These are phyloP conservation scores for Typhlomys cinereus DNA, from an alignment of 2,113 vertebrate species.

Conservation along the genomic window DNA sequence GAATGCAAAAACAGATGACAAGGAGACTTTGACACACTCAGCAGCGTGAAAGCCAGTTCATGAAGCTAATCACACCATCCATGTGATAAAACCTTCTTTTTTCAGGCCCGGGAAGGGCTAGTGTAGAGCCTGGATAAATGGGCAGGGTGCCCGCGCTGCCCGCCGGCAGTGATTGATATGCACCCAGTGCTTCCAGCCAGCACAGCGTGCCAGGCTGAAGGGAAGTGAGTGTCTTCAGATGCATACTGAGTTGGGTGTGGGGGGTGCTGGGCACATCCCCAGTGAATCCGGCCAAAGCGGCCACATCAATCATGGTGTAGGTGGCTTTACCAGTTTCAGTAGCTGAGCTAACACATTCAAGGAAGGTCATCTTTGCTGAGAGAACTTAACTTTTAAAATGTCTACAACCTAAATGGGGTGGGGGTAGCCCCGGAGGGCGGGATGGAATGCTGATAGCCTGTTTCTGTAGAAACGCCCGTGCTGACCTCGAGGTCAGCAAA, in stretches of 20 bases:
- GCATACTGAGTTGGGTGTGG: slow-evolving; percentile 69
- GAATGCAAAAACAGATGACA: slow-evolving; percentile 27
- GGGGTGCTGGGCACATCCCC: slow-evolving; percentile 61
- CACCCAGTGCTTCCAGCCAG: slow-evolving; percentile 52
- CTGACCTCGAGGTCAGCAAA: slow-evolving; percentile 6
- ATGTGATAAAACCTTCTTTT: background rate
- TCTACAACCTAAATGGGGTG: background rate
- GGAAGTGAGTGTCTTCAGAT: slow-evolving; percentile 55
- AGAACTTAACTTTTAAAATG: slow-evolving; percentile 21
- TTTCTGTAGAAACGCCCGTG: no score
- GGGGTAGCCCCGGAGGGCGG: background rate
- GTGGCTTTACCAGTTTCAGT: slow-evolving; percentile 6
- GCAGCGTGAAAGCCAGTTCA: background rate
- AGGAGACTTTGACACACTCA: background rate
- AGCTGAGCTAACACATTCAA: background rate
- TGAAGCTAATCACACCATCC: background rate
- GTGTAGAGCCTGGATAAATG: slow-evolving; percentile 1
- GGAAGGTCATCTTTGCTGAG: background rate
- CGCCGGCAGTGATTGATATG: slow-evolving; percentile 62
- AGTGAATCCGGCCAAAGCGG: slow-evolving; percentile 41
- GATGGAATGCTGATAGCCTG: slow-evolving; percentile 6
- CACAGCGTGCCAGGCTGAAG: slow-evolving; percentile 51
- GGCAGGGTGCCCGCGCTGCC: background rate
- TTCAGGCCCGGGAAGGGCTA: background rate
- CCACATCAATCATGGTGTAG: background rate